Base-by-base conservation (phyloP, 2,888 invertebrate genomes). In the Ormia ochracea region DNA sequence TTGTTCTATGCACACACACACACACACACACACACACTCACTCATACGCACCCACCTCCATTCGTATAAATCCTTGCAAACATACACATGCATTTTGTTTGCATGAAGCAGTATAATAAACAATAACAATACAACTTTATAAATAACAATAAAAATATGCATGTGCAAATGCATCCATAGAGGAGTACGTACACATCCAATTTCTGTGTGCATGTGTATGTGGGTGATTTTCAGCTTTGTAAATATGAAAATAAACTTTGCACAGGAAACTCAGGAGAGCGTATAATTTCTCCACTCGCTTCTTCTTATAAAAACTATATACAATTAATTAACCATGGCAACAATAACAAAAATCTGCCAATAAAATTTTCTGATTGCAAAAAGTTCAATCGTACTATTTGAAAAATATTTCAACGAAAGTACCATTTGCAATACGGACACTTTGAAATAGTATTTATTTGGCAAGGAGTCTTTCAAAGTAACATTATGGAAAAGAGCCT, bases 191-290 rank as follows among this genome's bases (percentile, higher is more conserved):
- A n/a, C n/a, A n/a, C n/a, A n/a, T n/a, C n/a, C n/a, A n/a, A n/a
- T n/a, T n/a, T n/a, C n/a, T n/a, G n/a, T n/a, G n/a, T n/a, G n/a
- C n/a, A n/a, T n/a, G n/a, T n/a, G n/a, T n/a, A n/a, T n/a, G n/a
- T n/a, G n/a, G n/a, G n/a, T n/a, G n/a, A n/a, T n/a, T n/a, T n/a
- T n/a, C n/a, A n/a, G n/a, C n/a, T 28, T 48, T 31, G 33, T 56
- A 41, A 50, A 58, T 58, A 58, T 58, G 48, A 33, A 74, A 74
- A 74, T 58, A 74, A 74, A 74, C 65, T 38, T 48, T 31, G 66
- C 58, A 50, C 50, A 23, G 50, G 48, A 58, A 66, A 31, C 17
- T 48, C 56, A 74, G 45, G 65, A 21, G 38, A 48, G 36, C 58
- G 56, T 65, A 65, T 21, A 74, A 50, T 65, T 65, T 48, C 63